These are phyloP conservation scores for Arrhopalites spinosus DNA, from an alignment of 2,888 invertebrate genomes.

Conservation along the genomic window DNA sequence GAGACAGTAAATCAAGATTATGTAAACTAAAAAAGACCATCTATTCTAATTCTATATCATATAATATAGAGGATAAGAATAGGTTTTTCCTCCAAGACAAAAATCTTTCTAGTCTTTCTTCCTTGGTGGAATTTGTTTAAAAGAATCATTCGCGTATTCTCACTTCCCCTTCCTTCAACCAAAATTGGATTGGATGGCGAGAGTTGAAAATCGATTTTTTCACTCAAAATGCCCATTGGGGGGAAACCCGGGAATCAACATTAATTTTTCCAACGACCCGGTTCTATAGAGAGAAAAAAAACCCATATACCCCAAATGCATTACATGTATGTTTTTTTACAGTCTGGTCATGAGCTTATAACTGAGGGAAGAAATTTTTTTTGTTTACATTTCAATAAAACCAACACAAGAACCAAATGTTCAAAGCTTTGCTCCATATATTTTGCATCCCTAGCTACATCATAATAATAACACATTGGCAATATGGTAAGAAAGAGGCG, in stretches of 20 bases:
- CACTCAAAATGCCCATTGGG: neutral
- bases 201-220: constrained; percentile 2
- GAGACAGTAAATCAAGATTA: constrained; percentile 17
- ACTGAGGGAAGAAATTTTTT: neutral
- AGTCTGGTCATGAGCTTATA: neutral
- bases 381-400: neutral
- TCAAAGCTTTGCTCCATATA: neutral
- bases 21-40: constrained; percentile 10
- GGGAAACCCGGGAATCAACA: neutral
- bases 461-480: neutral
- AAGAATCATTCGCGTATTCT: neutral
- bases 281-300: neutral
- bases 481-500: neutral
- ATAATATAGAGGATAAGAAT: neutral
- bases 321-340: constrained; percentile 2
- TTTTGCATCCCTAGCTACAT: neutral
- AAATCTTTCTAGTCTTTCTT: neutral
- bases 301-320: neutral
- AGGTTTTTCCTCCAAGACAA: neutral
- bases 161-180: neutral
- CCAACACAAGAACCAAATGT: neutral
- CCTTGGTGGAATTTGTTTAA: too few species aligned
- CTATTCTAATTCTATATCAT: too few species aligned
- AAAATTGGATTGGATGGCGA: too few species aligned
- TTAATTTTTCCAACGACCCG: neutral